Conservation (phyloP, 2,113 vertebrate species). For the Ariopsis seemanni region DNA sequence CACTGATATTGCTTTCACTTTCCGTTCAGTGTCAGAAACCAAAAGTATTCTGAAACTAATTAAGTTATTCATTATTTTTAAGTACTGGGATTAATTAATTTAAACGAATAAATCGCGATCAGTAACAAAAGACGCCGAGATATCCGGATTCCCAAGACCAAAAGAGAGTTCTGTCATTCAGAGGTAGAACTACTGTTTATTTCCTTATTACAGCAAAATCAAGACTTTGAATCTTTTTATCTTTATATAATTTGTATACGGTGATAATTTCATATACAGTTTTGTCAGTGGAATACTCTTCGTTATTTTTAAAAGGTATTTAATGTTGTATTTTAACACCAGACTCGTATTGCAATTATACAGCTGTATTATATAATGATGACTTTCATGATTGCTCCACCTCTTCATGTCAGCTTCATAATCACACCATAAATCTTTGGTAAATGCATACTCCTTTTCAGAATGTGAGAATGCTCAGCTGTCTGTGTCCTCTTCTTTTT, state of each 20-base stretch:
- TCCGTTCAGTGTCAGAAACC: neutral
- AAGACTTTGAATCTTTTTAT: neutral
- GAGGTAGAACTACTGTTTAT: neutral
- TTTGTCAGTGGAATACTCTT: neutral
- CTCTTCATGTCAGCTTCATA: neutral
- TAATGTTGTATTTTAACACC: neutral
- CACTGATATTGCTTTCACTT: slow-evolving; percentile 39
- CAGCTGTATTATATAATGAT: neutral
- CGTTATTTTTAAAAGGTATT: neutral
- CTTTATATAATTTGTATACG: neutral
- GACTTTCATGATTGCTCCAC: neutral
- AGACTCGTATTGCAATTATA: neutral
- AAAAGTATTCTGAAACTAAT: neutral
- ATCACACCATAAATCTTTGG: too few relatives aligned
- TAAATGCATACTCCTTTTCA: neutral
- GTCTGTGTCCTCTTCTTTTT: neutral
- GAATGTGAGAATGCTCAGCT: neutral
- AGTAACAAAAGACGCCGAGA: too few relatives aligned
- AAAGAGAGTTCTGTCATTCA: neutral
- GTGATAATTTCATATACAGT: neutral
- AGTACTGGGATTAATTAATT: neutral
- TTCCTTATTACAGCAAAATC: neutral
- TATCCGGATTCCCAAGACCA: neutral
- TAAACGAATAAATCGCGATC: neutral
- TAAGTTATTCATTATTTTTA: neutral